Conservation (phyloP, 2,888 invertebrate species). For the Sthenelais limicola region DNA sequence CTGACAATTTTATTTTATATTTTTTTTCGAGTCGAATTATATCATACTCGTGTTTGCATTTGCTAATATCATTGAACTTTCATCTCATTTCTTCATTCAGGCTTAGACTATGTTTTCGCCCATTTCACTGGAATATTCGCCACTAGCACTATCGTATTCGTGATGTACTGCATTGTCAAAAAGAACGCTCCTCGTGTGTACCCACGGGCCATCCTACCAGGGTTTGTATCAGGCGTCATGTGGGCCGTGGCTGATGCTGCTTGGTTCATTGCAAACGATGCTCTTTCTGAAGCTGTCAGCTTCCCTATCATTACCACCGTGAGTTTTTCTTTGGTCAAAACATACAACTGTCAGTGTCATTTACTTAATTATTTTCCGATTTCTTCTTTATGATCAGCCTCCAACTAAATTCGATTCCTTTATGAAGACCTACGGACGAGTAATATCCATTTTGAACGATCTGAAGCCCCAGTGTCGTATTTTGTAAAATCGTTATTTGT, state of each 20-base stretch:
- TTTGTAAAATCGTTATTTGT: too few relatives aligned
- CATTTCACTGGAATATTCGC: constrained; percentile 73
- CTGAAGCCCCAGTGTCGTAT: too few relatives aligned
- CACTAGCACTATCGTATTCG: constrained; percentile 70
- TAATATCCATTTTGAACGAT: too few relatives aligned
- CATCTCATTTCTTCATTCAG: constrained; percentile 55
- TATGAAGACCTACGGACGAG: too few relatives aligned
- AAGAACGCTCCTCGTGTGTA: constrained; percentile 68
- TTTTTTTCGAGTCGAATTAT: background rate
- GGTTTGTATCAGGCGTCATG: constrained; percentile 72
- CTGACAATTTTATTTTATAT: background rate
- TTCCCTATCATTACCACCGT: constrained; percentile 74
- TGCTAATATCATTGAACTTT: background rate
- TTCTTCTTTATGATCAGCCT: background rate
- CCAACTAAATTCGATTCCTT: too few relatives aligned
- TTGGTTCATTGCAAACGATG: constrained; percentile 74
- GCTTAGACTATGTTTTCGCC: constrained; percentile 73
- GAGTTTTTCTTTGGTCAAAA: constrained; percentile 39
- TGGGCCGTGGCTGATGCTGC: constrained; percentile 74
- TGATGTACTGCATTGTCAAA: constrained; percentile 69
- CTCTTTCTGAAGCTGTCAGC: constrained; percentile 73
- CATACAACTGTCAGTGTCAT: too few relatives aligned
- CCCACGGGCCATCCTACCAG: constrained; percentile 71
- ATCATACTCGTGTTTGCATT: background rate
- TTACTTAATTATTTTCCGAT: too few relatives aligned